Base-by-base conservation (phyloP, 2,113 vertebrate genomes). In the Mesitornis unicolor region DNA sequence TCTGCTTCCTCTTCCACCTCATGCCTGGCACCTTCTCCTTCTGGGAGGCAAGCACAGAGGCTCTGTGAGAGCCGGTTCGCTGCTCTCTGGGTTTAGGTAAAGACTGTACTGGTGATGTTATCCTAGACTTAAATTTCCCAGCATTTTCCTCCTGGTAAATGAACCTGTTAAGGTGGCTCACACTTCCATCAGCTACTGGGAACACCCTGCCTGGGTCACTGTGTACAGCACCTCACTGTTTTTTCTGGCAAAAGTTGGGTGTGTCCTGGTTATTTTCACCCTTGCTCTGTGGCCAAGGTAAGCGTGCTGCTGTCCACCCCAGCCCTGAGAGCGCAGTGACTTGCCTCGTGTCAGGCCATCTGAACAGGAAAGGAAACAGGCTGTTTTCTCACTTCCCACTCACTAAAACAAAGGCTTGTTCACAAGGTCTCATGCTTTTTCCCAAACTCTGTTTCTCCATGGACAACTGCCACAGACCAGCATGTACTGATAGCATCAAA, bases 1-100 rank as follows among this genome's bases (percentile, higher is more conserved):
- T 95, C 94, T 95, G 84, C 45, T 95, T 95, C 87, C 91, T 96
- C 74, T 94, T 95, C 94, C 57, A 84, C 69, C 28, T 86, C 50
- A 31, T 0, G 6, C 94, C 93, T 91, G 89, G 93, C 93, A 96
- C 42, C 82, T 93, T 91, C 76, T 82, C 29, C 29, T 87, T 45
- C 69, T 94, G 88, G 67, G 9, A 4, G 22, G 35, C 0, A 0
- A 75, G 74, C 54, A 9, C 9, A n/a, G n/a, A 18, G 42, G 29
- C 17, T 77, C 47, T 84, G 59, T 10, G 6, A 78, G 48, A 69
- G 48, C 48, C 17, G 24, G 22, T 11, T 48, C 0, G 2, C 73
- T 67, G 16, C 31, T 63, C 10, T 51, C 38, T 29, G 29, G 2
- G 36, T 70, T 77, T 61, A 73, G 60, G 65, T 47, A 11, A 77